Conservation (phyloP, 2,888 invertebrate genomes). For the Heliconius erato region DNA sequence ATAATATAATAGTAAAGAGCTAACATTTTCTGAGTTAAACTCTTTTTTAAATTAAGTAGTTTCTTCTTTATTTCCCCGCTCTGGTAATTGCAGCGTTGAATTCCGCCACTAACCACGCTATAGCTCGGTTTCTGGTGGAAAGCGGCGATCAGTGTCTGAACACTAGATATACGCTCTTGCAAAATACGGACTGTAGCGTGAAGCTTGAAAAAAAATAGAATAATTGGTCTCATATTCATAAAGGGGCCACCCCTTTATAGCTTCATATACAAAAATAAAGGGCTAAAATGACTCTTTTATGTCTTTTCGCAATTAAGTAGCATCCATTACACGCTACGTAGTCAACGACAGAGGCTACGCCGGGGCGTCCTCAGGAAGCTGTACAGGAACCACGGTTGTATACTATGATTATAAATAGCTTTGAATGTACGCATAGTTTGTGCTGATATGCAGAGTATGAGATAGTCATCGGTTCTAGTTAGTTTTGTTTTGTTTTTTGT, state of each 20-base stretch:
- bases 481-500: background rate
- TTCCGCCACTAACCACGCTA: background rate
- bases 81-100: background rate
- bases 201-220: background rate
- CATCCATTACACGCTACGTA: conserved; percentile 27
- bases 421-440: conserved; percentile 3
- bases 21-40: background rate
- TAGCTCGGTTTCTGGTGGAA: background rate
- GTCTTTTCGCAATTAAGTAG: conserved; percentile 31
- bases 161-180: background rate
- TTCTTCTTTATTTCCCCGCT: too few relatives aligned
- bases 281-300: conserved; percentile 28
- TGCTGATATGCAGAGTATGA: background rate
- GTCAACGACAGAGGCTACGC: conserved; percentile 36
- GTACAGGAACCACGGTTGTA: conserved; percentile 25
- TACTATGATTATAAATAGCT: conserved; percentile 19
- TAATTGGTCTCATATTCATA: conserved; percentile 1
- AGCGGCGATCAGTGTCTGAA: background rate
- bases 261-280: conserved; percentile 26
- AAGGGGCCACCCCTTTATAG: conserved; percentile 9
- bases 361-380: conserved; percentile 45
- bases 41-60: too few relatives aligned
- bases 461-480: background rate
- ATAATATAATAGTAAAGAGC: too few relatives aligned
- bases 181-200: too few relatives aligned